phyloP scores from a whole-genome alignment of 2,888 invertebrate species.

The Apamea crenata region DNA sequence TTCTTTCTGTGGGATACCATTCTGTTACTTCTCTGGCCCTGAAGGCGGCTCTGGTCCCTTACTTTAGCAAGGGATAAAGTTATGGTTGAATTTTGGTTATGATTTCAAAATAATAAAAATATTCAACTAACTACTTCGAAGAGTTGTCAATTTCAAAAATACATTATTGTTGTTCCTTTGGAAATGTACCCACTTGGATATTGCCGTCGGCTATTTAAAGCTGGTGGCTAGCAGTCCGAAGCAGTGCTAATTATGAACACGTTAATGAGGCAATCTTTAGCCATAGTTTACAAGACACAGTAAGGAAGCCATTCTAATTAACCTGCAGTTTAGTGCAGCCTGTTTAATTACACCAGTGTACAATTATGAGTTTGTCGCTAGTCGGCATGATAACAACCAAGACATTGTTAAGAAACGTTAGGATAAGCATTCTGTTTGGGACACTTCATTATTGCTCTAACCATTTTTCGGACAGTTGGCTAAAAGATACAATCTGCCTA shows the following conservation, averaged over 20 bases:
- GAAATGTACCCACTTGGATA: background rate
- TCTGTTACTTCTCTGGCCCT: too few relatives aligned
- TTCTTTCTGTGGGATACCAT: too few relatives aligned
- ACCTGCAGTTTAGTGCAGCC: constrained; percentile 38
- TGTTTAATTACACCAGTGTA: constrained; percentile 30
- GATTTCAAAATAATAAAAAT: background rate
- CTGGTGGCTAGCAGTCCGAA: background rate
- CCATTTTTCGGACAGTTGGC: background rate
- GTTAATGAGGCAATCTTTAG: constrained; percentile 40
- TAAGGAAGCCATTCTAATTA: constrained; percentile 54
- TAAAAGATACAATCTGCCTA: background rate
- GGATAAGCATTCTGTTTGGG: background rate
- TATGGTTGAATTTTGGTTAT: too few relatives aligned
- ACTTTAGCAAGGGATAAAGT: too few relatives aligned
- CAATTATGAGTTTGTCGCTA: constrained; percentile 34
- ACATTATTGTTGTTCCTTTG: background rate
- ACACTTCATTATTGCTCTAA: background rate
- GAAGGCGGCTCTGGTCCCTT: background rate
- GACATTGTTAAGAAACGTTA: background rate
- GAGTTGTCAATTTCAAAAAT: background rate
- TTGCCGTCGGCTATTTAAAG: background rate
- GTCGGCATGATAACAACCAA: background rate
- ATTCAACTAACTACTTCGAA: background rate
- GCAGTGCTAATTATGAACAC: constrained; percentile 12
- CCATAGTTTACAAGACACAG: constrained; percentile 20